Conservation (phyloP, 1,140 invertebrate species). For the Apis cerana region DNA sequence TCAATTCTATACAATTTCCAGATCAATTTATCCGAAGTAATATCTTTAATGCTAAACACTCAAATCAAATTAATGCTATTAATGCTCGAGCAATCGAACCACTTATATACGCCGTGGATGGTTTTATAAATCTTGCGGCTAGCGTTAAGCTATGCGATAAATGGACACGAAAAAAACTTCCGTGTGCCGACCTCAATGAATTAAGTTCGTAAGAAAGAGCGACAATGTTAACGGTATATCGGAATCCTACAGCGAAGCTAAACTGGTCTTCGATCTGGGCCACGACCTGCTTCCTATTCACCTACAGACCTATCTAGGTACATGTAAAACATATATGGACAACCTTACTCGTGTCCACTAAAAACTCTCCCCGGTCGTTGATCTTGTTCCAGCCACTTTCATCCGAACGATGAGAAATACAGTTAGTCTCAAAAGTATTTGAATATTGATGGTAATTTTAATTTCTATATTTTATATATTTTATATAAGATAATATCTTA, state of each 20-base stretch:
- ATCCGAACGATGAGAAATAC: conserved; percentile 2
- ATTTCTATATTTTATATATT: too few relatives aligned
- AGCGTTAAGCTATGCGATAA: conserved; percentile 43
- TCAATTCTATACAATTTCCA: not conserved
- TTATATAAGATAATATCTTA: too few relatives aligned
- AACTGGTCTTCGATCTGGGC: conserved; percentile 77
- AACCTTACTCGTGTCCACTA: conserved; percentile 44
- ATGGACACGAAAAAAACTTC: conserved; percentile 40
- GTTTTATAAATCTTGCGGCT: not conserved
- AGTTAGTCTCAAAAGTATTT: too few relatives aligned
- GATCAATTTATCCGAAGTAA: not conserved
- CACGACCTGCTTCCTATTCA: conserved; percentile 74
- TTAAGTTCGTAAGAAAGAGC: conserved; percentile 57
- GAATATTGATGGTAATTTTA: too few relatives aligned
- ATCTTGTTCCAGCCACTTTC: conserved; percentile 67
- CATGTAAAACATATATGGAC: conserved; percentile 34
- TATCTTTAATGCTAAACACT: not conserved
- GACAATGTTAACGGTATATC: conserved; percentile 74
- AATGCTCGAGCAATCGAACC: not conserved
- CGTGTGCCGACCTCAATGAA: conserved; percentile 48
- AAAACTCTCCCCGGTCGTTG: conserved; percentile 66
- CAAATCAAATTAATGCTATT: not conserved
- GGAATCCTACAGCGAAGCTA: conserved; percentile 67
- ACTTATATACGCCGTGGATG: not conserved
- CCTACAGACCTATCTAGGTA: conserved; percentile 74